A percentile compares a stretch with the other conserved stretches of the same genome.
Conservation (phyloP, 2,113 vertebrate genomes). For the Chamaetylas fuelleborni region DNA sequence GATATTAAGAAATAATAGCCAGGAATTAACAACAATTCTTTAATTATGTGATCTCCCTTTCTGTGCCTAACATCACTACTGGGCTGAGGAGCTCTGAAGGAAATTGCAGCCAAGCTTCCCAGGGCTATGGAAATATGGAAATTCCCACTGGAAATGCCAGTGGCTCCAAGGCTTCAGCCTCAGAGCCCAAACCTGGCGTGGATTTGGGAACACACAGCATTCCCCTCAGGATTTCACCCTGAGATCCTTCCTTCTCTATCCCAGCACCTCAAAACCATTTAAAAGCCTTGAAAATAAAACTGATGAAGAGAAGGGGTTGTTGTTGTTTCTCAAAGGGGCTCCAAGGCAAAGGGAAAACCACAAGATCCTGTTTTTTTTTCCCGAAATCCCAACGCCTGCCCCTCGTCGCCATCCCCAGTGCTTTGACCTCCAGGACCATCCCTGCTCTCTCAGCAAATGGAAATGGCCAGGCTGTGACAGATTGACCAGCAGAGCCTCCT, state of each 20-base stretch:
- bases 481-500: slow-evolving; percentile 15
- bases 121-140: neutral
- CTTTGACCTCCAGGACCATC: slow-evolving; percentile 5
- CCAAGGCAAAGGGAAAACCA: neutral
- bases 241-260: neutral
- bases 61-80: neutral
- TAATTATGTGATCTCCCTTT: neutral
- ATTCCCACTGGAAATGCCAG: neutral
- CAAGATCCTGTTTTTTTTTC: neutral
- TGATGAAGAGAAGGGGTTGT: neutral
- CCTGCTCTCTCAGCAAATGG: neutral
- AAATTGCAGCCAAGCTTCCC: neutral
- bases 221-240: neutral
- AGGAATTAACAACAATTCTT: neutral
- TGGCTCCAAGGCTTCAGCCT: neutral
- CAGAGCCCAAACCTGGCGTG: neutral
- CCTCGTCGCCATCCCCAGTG: neutral
- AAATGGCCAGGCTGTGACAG: neutral
- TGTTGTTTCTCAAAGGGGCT: neutral
- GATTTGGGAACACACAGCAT: neutral
- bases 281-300: neutral
- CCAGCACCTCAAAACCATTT: neutral
- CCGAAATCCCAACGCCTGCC: neutral
- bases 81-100: neutral
- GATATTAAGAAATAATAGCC: neutral